These are phyloP conservation scores for Aporrectodea caliginosa DNA, from an alignment of 1,140 invertebrate species.

Conservation along the genomic window DNA sequence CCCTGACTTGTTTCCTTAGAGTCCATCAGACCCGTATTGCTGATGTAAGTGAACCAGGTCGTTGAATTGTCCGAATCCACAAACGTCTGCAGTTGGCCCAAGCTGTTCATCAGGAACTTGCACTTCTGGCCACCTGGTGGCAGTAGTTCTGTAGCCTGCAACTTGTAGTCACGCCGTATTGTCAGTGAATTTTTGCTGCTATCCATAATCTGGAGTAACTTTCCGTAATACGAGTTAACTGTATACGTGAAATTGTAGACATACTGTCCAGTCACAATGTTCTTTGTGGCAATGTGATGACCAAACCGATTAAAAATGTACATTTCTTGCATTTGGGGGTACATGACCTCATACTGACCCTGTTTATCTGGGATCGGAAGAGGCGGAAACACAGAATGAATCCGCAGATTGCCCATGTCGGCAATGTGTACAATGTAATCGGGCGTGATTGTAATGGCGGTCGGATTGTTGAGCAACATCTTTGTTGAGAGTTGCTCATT, in stretches of 20 bases:
- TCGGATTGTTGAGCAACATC: slow-evolving; percentile 91
- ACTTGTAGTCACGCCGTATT: slow-evolving; percentile 68
- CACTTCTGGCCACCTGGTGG: slow-evolving; percentile 92
- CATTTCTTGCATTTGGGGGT: slow-evolving; percentile 82
- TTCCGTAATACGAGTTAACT: slow-evolving; percentile 92
- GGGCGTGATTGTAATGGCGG: slow-evolving; percentile 79
- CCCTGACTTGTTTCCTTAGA: slow-evolving; percentile 67
- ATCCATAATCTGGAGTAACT: slow-evolving; percentile 85
- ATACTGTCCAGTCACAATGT: slow-evolving; percentile 85
- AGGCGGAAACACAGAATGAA: slow-evolving; percentile 83
- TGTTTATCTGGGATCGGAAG: slow-evolving; percentile 82
- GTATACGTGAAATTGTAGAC: slow-evolving; percentile 91
- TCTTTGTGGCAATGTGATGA: slow-evolving; percentile 85
- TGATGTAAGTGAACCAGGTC: slow-evolving; percentile 87
- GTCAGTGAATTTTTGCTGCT: slow-evolving; percentile 82
- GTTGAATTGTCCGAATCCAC: slow-evolving; percentile 86
- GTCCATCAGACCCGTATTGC: slow-evolving; percentile 76
- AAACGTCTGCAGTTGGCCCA: slow-evolving; percentile 82
- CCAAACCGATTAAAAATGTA: slow-evolving; percentile 95
- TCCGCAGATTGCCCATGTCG: slow-evolving; percentile 76
- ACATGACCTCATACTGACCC: slow-evolving; percentile 86
- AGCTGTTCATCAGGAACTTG: slow-evolving; percentile 72
- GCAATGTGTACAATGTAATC: slow-evolving; percentile 86
- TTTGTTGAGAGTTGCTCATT: slow-evolving; percentile 78
- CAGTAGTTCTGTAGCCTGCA: slow-evolving; percentile 79